These are phyloP conservation scores for Hymenopus coronatus DNA, from an alignment of 2,888 invertebrate species.

Conservation along the genomic window DNA sequence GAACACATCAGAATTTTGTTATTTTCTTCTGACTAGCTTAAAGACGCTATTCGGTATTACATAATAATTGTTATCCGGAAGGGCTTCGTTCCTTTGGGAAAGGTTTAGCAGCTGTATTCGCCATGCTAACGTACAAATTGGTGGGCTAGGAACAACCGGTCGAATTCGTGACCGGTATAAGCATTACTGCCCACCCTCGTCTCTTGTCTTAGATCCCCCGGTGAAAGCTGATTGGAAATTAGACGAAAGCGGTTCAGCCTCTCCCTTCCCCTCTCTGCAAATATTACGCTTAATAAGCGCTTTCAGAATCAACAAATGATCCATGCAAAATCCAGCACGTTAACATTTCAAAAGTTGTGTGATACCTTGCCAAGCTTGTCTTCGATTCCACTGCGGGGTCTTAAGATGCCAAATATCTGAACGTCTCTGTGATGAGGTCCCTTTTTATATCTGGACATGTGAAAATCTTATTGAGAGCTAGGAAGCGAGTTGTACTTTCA, in stretches of 20 bases:
- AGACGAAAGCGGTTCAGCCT: background rate
- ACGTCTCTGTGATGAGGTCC: no score
- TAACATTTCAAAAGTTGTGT: background rate
- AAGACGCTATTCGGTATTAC: background rate
- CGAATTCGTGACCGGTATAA: constrained; percentile 13
- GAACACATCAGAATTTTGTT: no score
- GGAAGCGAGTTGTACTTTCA: no score
- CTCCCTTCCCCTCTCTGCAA: background rate
- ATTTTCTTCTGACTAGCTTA: no score
- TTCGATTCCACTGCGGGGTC: background rate
- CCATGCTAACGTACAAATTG: background rate
- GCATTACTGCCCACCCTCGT: background rate
- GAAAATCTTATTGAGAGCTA: no score
- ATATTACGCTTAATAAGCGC: background rate
- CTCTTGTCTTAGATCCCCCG: background rate
- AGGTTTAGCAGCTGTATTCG: background rate
- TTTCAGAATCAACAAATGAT: background rate
- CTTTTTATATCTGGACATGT: no score
- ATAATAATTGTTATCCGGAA: background rate
- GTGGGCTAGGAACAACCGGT: background rate
- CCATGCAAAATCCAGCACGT: background rate
- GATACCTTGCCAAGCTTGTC: background rate
- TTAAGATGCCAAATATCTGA: no score
- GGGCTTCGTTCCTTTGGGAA: background rate
- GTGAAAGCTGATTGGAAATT: background rate